Conservation (phyloP, 2,113 vertebrate species). For the Macaca fascicularis region T2T-MFA8v1.1 NC_088386.1:121365001-121365500, state of each 20-base stretch:
- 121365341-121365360: not conserved
- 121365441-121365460: not conserved
- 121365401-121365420: not conserved
- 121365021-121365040: not conserved
- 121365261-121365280: not conserved
- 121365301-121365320: not conserved
- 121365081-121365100: not conserved
- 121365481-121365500: not conserved
- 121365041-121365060: not conserved
- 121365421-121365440: not conserved
- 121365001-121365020: not conserved
- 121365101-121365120: not conserved
- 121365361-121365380: not conserved
- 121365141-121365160: not conserved
- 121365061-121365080: not conserved
- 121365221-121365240: not conserved
- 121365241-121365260: not conserved
- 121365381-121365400: no score
- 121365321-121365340: not conserved
- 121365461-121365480: not conserved
- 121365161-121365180: no score
- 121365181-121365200: not conserved
- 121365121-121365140: not conserved
- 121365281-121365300: not conserved
- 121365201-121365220: not conserved